Percentiles rank a stretch among this genome's conserved stretches.
These are phyloP conservation scores for Grus americana DNA, from an alignment of 2,113 vertebrate genomes.

Conservation along the genomic window DNA sequence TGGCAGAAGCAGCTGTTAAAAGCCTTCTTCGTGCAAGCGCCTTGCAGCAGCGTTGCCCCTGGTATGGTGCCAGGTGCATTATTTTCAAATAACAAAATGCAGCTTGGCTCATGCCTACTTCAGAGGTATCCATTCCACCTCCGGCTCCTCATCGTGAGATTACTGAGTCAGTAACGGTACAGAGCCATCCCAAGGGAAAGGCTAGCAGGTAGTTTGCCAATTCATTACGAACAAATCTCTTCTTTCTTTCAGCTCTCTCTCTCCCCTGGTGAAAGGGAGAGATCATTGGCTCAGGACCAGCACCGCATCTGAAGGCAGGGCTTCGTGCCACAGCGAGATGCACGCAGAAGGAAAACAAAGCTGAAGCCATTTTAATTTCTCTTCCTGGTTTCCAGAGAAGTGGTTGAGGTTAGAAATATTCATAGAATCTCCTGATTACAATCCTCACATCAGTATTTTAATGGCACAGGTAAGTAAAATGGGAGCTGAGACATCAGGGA, in stretches of 20 bases:
- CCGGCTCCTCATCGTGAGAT: rapidly evolving
- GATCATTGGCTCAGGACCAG: neutral
- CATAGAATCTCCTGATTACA: neutral
- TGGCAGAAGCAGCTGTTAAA: neutral
- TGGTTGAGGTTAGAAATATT: neutral
- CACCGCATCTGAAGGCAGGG: neutral
- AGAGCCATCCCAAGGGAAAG: neutral
- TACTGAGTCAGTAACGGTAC: neutral
- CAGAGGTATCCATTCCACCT: neutral
- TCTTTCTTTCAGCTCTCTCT: conserved; percentile 3
- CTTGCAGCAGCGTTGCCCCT: neutral
- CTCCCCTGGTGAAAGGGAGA: neutral
- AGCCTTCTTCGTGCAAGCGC: neutral
- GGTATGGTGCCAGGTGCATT: neutral
- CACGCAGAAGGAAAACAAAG: neutral
- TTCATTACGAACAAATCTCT: neutral
- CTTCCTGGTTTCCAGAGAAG: neutral
- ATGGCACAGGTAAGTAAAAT: neutral
- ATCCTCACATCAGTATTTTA: neutral
- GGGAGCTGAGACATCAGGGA: neutral
- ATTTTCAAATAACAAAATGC: neutral
- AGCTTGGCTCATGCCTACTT: neutral
- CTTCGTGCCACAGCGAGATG: neutral
- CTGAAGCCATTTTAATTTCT: neutral
- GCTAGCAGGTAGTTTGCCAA: neutral